Conservation (phyloP, 2,113 vertebrate species). For the Xiphophorus couchianus region DNA sequence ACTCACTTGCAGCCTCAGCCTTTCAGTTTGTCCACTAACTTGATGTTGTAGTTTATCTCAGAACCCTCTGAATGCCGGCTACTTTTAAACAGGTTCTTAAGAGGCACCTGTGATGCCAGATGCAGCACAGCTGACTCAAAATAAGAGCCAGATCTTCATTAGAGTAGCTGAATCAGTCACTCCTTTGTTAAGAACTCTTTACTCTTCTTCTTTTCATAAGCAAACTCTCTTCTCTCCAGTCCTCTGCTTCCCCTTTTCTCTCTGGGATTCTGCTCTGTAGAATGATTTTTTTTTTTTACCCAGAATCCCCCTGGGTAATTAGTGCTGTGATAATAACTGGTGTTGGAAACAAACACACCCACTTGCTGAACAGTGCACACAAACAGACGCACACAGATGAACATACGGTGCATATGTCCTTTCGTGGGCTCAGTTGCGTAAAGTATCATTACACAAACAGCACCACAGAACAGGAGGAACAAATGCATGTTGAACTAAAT, state of each 20-base stretch:
- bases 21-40: neutral
- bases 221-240: conserved; percentile 41
- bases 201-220: conserved; percentile 25
- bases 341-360: conserved; percentile 73
- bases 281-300: conserved; percentile 69
- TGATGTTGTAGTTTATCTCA: neutral
- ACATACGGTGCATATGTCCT: neutral
- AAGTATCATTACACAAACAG: neutral
- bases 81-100: neutral
- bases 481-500: neutral
- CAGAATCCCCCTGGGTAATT: conserved; percentile 74
- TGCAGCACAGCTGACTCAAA: neutral
- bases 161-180: conserved; percentile 1
- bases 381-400: conserved; percentile 24
- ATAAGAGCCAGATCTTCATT: neutral
- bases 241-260: conserved; percentile 43
- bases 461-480: neutral
- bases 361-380: conserved; percentile 46
- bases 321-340: conserved; percentile 72
- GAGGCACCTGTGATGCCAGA: neutral
- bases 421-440: conserved; percentile 30
- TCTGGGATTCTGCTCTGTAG: conserved; percentile 55
- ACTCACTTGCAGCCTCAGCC: neutral
- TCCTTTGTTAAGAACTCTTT: too few relatives aligned
- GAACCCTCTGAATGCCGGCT: neutral